Evolutionary conservation across 2,797 vertebrate genomes (phyloP), one percentile per base, ranked within the genome.

Genomic region (Gymnoscopelus microlampas): DNA sequence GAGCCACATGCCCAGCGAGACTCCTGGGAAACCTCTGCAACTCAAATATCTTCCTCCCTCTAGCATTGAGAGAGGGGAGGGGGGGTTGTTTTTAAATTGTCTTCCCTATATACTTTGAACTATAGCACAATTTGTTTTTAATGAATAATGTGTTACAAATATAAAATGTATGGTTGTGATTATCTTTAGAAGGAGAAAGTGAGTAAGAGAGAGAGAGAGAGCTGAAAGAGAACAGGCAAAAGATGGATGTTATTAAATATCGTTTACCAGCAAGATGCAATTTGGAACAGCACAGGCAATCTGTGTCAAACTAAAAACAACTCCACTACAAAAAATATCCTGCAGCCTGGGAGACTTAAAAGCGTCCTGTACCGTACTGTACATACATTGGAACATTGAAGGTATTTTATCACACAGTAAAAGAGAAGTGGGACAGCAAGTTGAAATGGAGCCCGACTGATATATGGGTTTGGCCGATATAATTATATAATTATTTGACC

Each of bases 1-100:
- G 80, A 81, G 80, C 84, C 85, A 82, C 84, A 84, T 83, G 81
- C 81, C 74, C 70, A 76, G 76, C 77, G 78, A 79, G 78, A 81
- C 84, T 78, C 82, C 70, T 75, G 82, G 80, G 78, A 86, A 77
- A 86, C 80, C 73, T 79, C 77, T 70, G 62, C 71, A 87, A 82
- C 84, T 70, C 82, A 84, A 85, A 86, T 82, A 85, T 76, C 67
- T 64, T 63, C 44, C 35, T 15, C 51, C 29, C 32, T 57, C 51
- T 13, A 10, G 26, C 26, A 61, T 1, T 13, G 26, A 35, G 3
- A 53, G 39, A 7, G 4, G 47, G 3, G 48, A n/a, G 57, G 39
- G 39, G 39, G 39, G 39, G 39, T 49, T 24, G 29, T 26, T 24
- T 3, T 19, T 8, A 53, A 54, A 23, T 39, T 3, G 3, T 60